Percentiles rank a stretch among this genome's conserved stretches.
Conservation (phyloP, 2,113 vertebrate genomes). For the Piaya cayana region DNA sequence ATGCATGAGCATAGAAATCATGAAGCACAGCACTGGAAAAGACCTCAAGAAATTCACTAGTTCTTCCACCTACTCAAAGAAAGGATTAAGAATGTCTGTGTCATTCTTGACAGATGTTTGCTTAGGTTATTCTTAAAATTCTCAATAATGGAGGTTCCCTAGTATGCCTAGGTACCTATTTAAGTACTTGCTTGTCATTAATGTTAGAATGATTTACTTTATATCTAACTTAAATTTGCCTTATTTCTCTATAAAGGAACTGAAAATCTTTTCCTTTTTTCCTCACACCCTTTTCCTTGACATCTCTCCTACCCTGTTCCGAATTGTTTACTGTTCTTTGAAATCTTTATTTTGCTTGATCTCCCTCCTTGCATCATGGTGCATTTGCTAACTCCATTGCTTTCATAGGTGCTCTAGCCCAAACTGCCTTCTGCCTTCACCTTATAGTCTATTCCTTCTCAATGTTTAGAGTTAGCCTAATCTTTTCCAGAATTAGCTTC, state of each 20-base stretch:
- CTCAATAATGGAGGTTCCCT: background rate
- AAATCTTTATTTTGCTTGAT: background rate
- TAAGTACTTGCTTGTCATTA: background rate
- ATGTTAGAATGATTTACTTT: background rate
- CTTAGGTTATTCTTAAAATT: constrained; percentile 25
- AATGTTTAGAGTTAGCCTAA: background rate
- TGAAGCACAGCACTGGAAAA: constrained; percentile 41
- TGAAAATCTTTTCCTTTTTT: background rate
- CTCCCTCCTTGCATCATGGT: background rate
- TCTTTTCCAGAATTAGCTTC: background rate
- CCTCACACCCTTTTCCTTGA: background rate
- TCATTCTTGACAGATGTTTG: constrained; percentile 28
- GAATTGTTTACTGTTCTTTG: background rate
- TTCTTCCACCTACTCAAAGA: constrained; percentile 38
- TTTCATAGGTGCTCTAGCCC: background rate
- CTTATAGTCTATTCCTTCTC: background rate
- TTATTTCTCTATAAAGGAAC: background rate
- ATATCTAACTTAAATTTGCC: background rate
- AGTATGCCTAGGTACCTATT: background rate
- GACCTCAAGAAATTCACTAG: constrained; percentile 30
- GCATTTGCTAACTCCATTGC: background rate
- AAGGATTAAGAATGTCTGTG: constrained; percentile 4
- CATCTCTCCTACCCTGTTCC: background rate
- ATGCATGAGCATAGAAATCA: background rate
- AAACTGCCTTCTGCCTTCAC: background rate